A percentile compares a stretch with the other conserved stretches of the same genome.
Evolutionary conservation across 2,797 vertebrate species (phyloP).

Genomic region (Mus caroli): DNA sequence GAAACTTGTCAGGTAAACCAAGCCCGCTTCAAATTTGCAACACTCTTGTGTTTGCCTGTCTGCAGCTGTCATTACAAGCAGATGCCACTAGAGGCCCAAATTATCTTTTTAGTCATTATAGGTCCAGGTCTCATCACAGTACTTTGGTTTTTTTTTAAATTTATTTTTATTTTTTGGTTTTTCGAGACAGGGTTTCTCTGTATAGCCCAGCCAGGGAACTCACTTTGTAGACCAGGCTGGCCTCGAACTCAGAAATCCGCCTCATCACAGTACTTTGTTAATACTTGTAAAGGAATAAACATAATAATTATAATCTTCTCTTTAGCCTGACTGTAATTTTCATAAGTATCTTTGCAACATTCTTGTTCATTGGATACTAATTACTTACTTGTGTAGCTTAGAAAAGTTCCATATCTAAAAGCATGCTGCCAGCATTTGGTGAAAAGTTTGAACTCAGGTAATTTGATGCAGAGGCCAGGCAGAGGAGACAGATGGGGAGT

Average conservation of each 20-base stretch:
- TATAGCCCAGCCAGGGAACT: too few relatives aligned
- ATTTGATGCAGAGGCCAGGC: background rate
- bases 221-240: too few relatives aligned
- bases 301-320: conserved; percentile 35
- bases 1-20: background rate
- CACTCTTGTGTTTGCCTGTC: background rate
- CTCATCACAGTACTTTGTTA: conserved; percentile 20
- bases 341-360: background rate
- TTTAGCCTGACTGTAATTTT: conserved; percentile 4
- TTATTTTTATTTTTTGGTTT: too few relatives aligned
- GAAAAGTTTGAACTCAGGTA: conserved; percentile 20
- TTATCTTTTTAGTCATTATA: conserved; percentile 8
- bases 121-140: background rate
- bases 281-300: conserved; percentile 4
- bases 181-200: too few relatives aligned
- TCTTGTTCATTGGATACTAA: background rate
- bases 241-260: too few relatives aligned
- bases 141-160: too few relatives aligned
- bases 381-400: background rate
- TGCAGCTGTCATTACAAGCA: background rate
- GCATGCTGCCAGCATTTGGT: background rate
- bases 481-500: background rate
- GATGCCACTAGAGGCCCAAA: background rate
- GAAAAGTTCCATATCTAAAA: background rate
- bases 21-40: background rate